phyloP scores from a whole-genome alignment of 1,140 invertebrate species.

The Solenopsis invicta region DNA sequence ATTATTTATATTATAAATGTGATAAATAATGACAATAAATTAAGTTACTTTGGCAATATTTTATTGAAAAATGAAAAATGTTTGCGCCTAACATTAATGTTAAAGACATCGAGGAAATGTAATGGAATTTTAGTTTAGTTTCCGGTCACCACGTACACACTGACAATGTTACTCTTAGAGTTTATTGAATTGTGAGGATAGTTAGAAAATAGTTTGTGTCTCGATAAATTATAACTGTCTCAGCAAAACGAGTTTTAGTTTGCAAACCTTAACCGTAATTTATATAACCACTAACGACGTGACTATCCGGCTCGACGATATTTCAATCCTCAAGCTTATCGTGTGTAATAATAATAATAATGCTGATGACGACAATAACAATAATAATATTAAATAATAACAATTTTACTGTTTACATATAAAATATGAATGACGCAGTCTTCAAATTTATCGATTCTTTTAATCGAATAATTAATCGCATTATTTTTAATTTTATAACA shows the following conservation, averaged over 20 bases:
- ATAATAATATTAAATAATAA: neutral
- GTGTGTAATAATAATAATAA: neutral
- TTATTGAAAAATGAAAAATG: constrained; percentile 24
- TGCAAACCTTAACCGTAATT: constrained; percentile 59
- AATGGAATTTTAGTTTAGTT: constrained; percentile 48
- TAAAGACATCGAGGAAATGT: constrained; percentile 5
- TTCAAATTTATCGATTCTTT: neutral
- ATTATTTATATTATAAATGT: neutral
- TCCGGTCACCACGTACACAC: constrained; percentile 35
- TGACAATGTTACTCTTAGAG: constrained; percentile 48
- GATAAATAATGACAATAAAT: constrained; percentile 11
- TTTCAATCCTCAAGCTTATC: constrained; percentile 33
- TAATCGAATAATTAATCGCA: neutral
- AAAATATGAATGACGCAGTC: neutral
- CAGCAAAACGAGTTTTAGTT: constrained; percentile 56
- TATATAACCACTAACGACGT: constrained; percentile 51
- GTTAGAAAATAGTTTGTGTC: constrained; percentile 58
- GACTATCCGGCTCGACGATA: neutral
- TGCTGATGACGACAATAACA: neutral
- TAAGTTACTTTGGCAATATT: constrained; percentile 12
- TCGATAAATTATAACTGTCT: constrained; percentile 56
- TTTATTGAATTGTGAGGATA: constrained; percentile 60
- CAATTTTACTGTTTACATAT: neutral
- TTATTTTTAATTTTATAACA: neutral
- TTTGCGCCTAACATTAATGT: neutral